Evolutionary conservation across 2,797 vertebrate genomes (phyloP).

Genomic region (Muscicapa striata): DNA sequence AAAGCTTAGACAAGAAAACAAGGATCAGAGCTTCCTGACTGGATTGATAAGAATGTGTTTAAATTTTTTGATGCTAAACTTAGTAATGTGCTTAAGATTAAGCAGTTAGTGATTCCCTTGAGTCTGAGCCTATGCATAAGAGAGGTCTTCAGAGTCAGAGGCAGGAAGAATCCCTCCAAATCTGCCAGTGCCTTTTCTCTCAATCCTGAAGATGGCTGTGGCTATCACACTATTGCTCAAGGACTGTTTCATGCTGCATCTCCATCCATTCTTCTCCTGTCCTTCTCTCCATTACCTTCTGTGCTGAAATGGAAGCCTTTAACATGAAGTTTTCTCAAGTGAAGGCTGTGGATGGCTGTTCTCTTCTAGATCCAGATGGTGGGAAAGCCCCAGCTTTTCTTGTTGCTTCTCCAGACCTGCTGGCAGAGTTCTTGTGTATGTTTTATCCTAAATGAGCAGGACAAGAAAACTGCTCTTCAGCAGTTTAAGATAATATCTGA

Average conservation of each 20-base stretch:
- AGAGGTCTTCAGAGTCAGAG: not conserved
- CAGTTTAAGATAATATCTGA: not conserved
- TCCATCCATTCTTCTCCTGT: not conserved
- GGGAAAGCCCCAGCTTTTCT: not conserved
- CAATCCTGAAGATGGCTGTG: not conserved
- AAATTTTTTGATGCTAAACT: not conserved
- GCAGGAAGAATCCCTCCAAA: not conserved
- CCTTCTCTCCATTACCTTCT: not conserved
- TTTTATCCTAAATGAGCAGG: not conserved
- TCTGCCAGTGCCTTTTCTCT: not conserved
- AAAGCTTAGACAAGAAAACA: not conserved
- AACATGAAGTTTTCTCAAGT: rapidly evolving
- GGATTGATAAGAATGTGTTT: not conserved
- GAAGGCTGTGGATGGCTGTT: not conserved
- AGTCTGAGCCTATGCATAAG: not conserved
- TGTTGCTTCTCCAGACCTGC: not conserved
- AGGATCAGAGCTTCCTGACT: not conserved
- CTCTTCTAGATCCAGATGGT: not conserved
- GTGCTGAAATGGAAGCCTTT: not conserved
- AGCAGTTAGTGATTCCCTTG: not conserved
- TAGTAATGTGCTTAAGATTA: not conserved
- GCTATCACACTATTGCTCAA: not conserved
- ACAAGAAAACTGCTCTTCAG: not conserved
- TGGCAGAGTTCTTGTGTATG: not conserved
- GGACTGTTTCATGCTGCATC: not conserved